These are phyloP conservation scores for Peromyscus californicus DNA, from an alignment of 2,113 vertebrate genomes.

Conservation along the genomic window DNA sequence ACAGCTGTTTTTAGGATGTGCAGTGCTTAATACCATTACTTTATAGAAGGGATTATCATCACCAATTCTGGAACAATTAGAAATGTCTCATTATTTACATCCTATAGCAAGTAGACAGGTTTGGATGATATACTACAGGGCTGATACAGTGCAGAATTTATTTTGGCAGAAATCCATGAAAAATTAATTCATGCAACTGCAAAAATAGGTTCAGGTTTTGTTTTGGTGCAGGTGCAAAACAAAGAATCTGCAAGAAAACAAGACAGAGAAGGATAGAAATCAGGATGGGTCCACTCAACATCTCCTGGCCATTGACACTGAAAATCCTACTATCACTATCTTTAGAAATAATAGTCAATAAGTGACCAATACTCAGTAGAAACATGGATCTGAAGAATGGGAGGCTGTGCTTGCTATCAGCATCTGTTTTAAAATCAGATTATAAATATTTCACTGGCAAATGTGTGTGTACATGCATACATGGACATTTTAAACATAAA, in stretches of 20 bases:
- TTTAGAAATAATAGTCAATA: constrained; percentile 8
- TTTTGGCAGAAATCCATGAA: constrained; percentile 65
- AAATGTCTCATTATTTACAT: constrained; percentile 17
- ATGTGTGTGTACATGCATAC: accelerated
- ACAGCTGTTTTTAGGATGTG: background rate
- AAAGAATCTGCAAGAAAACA: constrained; percentile 77
- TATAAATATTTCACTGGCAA: background rate
- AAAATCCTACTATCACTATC: background rate
- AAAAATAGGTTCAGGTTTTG: constrained; percentile 78
- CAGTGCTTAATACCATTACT: background rate
- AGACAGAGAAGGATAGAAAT: constrained; percentile 45
- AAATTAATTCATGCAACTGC: constrained; percentile 59
- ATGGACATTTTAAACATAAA: background rate
- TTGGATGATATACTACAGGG: background rate
- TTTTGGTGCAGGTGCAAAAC: constrained; percentile 80
- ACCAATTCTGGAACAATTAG: background rate
- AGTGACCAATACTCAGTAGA: background rate
- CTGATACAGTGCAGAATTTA: constrained; percentile 48
- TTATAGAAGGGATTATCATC: background rate
- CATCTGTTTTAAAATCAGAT: constrained; percentile 28
- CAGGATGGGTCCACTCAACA: background rate
- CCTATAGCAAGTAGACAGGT: constrained; percentile 8
- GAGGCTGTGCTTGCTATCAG: background rate
- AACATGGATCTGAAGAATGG: background rate
- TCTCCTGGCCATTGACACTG: constrained; percentile 5